Base-by-base conservation (phyloP, 1,140 invertebrate genomes). In the Orchesella cincta region DNA sequence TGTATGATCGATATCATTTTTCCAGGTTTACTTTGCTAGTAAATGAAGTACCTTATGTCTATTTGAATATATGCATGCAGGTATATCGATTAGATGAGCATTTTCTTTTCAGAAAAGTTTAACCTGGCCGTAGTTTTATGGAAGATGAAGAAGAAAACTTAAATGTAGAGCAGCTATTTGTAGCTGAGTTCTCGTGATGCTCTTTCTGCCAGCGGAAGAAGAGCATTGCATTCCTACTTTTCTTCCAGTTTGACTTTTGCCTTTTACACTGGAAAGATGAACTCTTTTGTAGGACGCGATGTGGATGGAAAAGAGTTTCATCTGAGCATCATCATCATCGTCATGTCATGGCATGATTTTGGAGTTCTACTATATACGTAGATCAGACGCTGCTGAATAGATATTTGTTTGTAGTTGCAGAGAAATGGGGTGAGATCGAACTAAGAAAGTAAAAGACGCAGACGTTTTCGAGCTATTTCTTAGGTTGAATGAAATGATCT, bases 1-100 rank as follows among this genome's bases (percentile, higher is more conserved):
- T 18, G 62, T 12, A 14, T 67, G 62, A 67, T 67, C 62, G 31
- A 67, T 67, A 67, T 67, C 62, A 31, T 62, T 67, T 46, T 46
- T 12, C 20, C 8, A 12, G 8, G 20, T 20, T 46, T 8, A 46
- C 8, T 8, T 20, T 46, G 39, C 20, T 46, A 46, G 8, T 46
- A 46, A 12, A 46, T 46, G 8, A 12, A 20, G 39, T 8, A 12
- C 39, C n/a, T n/a, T n/a, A n/a, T n/a, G n/a, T n/a, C n/a, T n/a
- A n/a, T n/a, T n/a, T n/a, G n/a, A n/a, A n/a, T n/a, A n/a, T n/a
- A n/a, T n/a, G n/a, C n/a, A n/a, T n/a, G n/a, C n/a, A n/a, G n/a
- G n/a, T 46, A 46, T 8, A 46, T 20, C 39, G 20, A 46, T 12
- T 20, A 8, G 20, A 46, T 12, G 20, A 46, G 20, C 20, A 46